Base-by-base conservation (phyloP, 92 coral and sea anemone species). In the Phymanthus crucifer region DNA sequence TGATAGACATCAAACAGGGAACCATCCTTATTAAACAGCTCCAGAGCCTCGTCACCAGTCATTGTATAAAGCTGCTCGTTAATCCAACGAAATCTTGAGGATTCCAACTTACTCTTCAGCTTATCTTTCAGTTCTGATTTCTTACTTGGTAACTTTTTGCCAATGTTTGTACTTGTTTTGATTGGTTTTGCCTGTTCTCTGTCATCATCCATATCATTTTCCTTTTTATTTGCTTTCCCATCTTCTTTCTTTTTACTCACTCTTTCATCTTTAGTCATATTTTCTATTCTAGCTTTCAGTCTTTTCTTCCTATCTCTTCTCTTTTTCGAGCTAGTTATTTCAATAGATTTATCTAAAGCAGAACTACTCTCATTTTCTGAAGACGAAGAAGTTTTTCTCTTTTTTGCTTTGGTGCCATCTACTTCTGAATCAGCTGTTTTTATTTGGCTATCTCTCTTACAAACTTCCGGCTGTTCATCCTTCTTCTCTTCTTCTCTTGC, bases 31-130 rank as follows among this genome's bases (percentile, higher is more conserved):
- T 84, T 71, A 45, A 96, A 96, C 89, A 96, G 26, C 13, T 71
- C 76, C 75, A 85, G 77, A 32, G 99, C 96, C 45, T 90, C 77
- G 12, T 82, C 83, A 57, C 99, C 97, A 64, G 89, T 89, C 70
- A 91, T 85, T 3, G 94, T 93, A 57, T 96, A 96, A 21, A 96
- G 74, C 83, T 93, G 90, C 76, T 96, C 97, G 83, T 96, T 96
- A 54, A 96, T 96, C 98, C 98, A 93, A 21, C 99, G 83, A 66
- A 96, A 96, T 36, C 97, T 88, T 36, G 98, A 94, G 54, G 98
- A 90, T 66, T 96, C 99, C 70, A 96, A 80, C 86, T 87, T 94
- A 58, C 84, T 83, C 29, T 84, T 84, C 86, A 96, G 85, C 67
- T 90, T 93, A 67, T 96, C 97, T 58, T 89, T 84, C 33, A 96